Evolutionary conservation across 1,140 invertebrate genomes (phyloP).

Genomic region (Trissolcus basalis): DNA sequence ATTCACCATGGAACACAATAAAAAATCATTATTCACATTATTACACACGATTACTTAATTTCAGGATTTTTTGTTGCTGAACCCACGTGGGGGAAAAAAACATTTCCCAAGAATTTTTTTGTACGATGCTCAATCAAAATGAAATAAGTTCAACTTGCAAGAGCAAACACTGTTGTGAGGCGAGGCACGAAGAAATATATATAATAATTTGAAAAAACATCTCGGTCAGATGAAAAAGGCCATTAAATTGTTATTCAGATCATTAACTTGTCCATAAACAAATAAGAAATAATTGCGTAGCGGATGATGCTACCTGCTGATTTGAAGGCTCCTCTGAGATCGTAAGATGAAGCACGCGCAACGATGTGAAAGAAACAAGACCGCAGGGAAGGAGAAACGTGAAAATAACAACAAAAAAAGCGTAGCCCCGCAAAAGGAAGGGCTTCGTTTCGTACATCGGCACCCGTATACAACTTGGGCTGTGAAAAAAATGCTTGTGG

Average conservation of each 20-base stretch:
- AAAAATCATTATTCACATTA: too few species aligned
- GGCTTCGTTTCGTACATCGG: constrained; percentile 42
- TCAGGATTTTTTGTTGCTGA: too few species aligned
- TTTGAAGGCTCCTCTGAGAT: constrained; percentile 26
- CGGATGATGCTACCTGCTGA: constrained; percentile 49
- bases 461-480: constrained; percentile 41
- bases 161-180: constrained; percentile 1
- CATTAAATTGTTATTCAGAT: constrained; percentile 39
- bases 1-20: too few species aligned
- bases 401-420: constrained; percentile 30
- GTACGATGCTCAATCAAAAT: too few species aligned
- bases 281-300: constrained; percentile 42
- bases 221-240: constrained; percentile 6
- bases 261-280: constrained; percentile 44
- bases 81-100: too few species aligned
- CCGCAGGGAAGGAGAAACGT: constrained; percentile 10
- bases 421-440: constrained; percentile 37
- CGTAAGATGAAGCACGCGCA: constrained; percentile 46
- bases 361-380: constrained; percentile 37
- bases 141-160: background rate
- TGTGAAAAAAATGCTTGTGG: constrained; percentile 30
- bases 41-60: too few species aligned
- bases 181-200: too few species aligned
- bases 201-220: too few species aligned
- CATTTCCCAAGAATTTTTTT: too few species aligned